Evolutionary conservation across 1,140 invertebrate species (phyloP), one percentile per base, ranked within the genome.

Genomic region (Hylyphantes graminicola): DNA sequence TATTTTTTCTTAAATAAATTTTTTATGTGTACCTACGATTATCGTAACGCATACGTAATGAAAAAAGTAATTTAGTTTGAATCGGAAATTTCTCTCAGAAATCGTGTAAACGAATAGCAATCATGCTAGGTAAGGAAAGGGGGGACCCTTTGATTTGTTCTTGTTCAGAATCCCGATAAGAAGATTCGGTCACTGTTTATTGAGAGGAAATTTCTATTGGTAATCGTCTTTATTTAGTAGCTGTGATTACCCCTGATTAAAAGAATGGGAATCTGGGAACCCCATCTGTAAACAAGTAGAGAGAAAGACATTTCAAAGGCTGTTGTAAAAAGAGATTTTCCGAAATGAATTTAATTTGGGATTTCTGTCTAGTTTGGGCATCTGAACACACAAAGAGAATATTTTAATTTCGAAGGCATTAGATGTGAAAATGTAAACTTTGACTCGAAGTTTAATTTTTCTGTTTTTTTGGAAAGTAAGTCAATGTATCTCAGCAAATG

Each of bases 21-120:
- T 57, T 64, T 48, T 80, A 63, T 81, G 73, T 81, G 72, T 81
- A 73, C 64, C 67, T 63, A 81, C 59, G 76, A 65, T 78, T 64
- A 78, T 64, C 59, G 12, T 7, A 9, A 15, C 15, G 35, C 9
- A 50, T 11, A 50, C 5, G 48, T 50, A 54, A 67, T 67, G 63
- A 73, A 55, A 65, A 80, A 81, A 81, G 48, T 73, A 15, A 48
- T 11, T 48, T 21, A 50, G 59, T 51, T 77, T 77, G 59, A 51
- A 67, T 21, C 21, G 54, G 10, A 59, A 63, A 63, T 57, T 76
- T 76, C 73, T 61, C 19, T 61, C 19, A 13, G 51, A 6, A 17
- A 67, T 17, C 17, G 76, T 10, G 51, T 55, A 72, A 72, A 72
- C 65, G 59, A 74, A 65, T 19, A 13, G 79, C 17, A 17, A 74